Base-by-base conservation (phyloP, 92 coral and sea anemone species). In the Blastomussa wellsi region DNA sequence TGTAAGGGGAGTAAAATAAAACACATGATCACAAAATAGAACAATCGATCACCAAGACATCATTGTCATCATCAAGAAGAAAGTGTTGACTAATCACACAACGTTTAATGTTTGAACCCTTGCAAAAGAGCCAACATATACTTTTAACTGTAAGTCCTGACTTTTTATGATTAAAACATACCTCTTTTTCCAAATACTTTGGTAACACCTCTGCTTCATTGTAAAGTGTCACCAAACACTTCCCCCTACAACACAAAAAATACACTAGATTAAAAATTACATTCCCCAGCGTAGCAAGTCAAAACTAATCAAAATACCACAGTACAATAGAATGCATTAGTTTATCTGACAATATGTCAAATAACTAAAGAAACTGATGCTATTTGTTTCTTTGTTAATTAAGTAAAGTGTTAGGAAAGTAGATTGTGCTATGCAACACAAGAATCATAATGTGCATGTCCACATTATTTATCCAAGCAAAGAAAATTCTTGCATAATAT, bases 121-220 rank as follows among this genome's bases (percentile, higher is more conserved):
- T 44, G 49, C 49, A 6, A 13, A 44, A 60, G 0, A 69, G 42
- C 19, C 3, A 33, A 6, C 7, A 44, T 44, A 3, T 39, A 53
- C 4, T 53, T 57, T 22, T 57, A 57, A 57, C 64, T 57, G 22
- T 20, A 22, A 53, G 15, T 57, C 7, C 28, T 57, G 29, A 57
- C 6, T 57, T 22, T 57, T 20, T 5, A 22, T 20, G 28, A 57
- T 11, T 20, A 6, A n/a, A 76, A 42, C 74, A 62, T 74, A 95
- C 99, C 98, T 96, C 99, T 88, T 96, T 96, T 79, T 90, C 99
- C 70, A 93, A 80, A 84, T 96, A 96, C 67, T 88, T 93, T 69
- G 99, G 97, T 66, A 96, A 83, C 44, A 89, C 89, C 71, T 96
- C 99, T 48, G 99, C 95, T 71, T 96, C 99, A 76, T 95, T 95